Percentiles rank a stretch among this genome's conserved stretches.
Conservation (phyloP, 2,888 invertebrate genomes). For the Antitype chi region DNA sequence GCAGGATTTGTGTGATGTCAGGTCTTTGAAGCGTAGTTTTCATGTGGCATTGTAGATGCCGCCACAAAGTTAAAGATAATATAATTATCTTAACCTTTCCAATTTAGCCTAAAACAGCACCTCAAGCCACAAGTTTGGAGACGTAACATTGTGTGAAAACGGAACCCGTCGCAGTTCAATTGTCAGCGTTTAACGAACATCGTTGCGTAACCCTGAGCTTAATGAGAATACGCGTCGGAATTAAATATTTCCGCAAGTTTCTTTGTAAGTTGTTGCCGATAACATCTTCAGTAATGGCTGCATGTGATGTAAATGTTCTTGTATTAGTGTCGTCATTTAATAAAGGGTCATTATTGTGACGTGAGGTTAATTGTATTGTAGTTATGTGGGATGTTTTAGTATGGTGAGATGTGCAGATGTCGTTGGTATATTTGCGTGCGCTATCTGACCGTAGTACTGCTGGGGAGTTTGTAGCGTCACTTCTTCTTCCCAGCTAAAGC, state of each 20-base stretch:
- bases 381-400: conserved; percentile 7
- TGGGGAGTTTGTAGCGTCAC: no score
- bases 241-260: conserved; percentile 68
- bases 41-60: no score
- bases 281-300: conserved; percentile 45
- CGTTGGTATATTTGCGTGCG: no score
- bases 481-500: no score
- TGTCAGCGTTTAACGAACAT: conserved; percentile 55
- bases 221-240: conserved; percentile 63
- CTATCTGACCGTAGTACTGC: no score
- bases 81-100: conserved; percentile 1
- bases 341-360: conserved; percentile 30
- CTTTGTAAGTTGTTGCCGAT: conserved; percentile 58
- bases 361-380: conserved; percentile 39
- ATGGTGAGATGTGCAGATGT: neutral
- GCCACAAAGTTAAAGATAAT: neutral
- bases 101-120: conserved; percentile 18
- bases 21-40: no score
- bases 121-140: neutral
- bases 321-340: conserved; percentile 34
- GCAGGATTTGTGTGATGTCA: no score
- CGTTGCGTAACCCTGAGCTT: conserved; percentile 58
- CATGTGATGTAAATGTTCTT: conserved; percentile 43
- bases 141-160: conserved; percentile 59
- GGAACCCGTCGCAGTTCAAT: conserved; percentile 53